Base-by-base conservation (phyloP, 2,797 vertebrate species). In the Tragelaphus eurycerus region DNA sequence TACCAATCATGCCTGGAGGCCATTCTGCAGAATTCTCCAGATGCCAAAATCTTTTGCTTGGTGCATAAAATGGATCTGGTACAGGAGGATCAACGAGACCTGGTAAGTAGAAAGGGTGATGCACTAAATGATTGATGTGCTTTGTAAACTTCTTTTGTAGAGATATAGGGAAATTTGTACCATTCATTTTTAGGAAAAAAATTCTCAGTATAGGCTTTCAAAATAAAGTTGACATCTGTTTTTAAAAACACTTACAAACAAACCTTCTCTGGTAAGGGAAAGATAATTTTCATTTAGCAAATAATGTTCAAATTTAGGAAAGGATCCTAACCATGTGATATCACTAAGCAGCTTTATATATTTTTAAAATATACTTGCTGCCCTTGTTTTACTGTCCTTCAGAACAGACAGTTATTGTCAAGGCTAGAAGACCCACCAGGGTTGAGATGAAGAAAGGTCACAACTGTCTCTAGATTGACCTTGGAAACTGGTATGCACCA, bases 21-120 rank as follows among this genome's bases (percentile, higher is more conserved):
- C 96, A 99, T 99, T 86, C 99, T 99, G 31, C 99, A 99, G 98
- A 99, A 99, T 98, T 99, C 99, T 2, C 99, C 99, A 0, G 99
- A 99, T 34, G 99, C 99, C 46, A 99, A 99, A 98, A 99, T 99
- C 67, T 99, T 99, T 98, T 99, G 99, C 95, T 99, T 99, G 6
- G 99, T 99, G 94, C 99, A 99, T 99, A 99, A 99, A 99, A 99
- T 99, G 99, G 99, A 99, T 98, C 99, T 99, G 98, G 99, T 99
- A 93, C 99, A 99, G 98, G 99, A 99, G 97, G 99, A 99, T 97
- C 99, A 98, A 85, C 95, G 98, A 82, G 98, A 98, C 78, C 92
- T 98, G 98, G 98, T 98, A 97, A 97, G 98, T 12, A 83, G 88
- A 87, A 97, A 83, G 60, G 29, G 5, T 34, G 21, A 81, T 93